A percentile compares a stretch with the other conserved stretches of the same genome.
These are phyloP conservation scores for Perognathus longimembris DNA, from an alignment of 2,113 vertebrate species.

Conservation along the genomic window DNA sequence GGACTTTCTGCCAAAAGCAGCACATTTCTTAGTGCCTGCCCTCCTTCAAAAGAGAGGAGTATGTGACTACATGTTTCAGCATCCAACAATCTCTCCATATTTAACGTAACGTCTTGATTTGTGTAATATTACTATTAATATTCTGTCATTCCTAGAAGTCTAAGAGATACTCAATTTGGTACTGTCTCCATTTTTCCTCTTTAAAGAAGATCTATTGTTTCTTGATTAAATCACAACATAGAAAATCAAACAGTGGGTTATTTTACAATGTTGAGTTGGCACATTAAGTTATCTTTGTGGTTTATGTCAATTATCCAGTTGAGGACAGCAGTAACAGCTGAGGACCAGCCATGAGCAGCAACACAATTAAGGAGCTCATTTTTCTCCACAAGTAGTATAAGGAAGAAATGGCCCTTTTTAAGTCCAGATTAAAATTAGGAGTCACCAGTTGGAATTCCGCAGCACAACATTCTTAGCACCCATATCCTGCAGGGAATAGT, in stretches of 20 bases:
- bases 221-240: slow-evolving; percentile 30
- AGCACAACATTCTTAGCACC: slow-evolving; percentile 27
- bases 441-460: slow-evolving; percentile 75
- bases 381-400: slow-evolving; percentile 72
- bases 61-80: slow-evolving; percentile 38
- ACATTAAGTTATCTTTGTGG: slow-evolving; percentile 66
- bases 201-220: slow-evolving; percentile 27
- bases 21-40: slow-evolving; percentile 20
- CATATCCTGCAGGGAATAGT: neutral
- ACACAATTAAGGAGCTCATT: slow-evolving; percentile 44
- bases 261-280: slow-evolving; percentile 53
- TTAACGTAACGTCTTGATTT: neutral
- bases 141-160: neutral
- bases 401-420: slow-evolving; percentile 40
- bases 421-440: slow-evolving; percentile 82
- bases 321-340: slow-evolving; percentile 51
- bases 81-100: neutral
- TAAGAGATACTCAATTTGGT: neutral
- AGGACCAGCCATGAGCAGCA: slow-evolving; percentile 39
- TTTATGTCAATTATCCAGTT: slow-evolving; percentile 54
- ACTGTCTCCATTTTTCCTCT: neutral
- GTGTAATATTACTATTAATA: neutral
- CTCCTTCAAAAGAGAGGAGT: slow-evolving; percentile 57
- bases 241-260: slow-evolving; percentile 27
- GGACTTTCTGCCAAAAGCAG: slow-evolving; percentile 70